A percentile compares a stretch with the other conserved stretches of the same genome.
Evolutionary conservation across 2,797 vertebrate genomes (phyloP).

Genomic region (Paedocypris micromegethes): DNA sequence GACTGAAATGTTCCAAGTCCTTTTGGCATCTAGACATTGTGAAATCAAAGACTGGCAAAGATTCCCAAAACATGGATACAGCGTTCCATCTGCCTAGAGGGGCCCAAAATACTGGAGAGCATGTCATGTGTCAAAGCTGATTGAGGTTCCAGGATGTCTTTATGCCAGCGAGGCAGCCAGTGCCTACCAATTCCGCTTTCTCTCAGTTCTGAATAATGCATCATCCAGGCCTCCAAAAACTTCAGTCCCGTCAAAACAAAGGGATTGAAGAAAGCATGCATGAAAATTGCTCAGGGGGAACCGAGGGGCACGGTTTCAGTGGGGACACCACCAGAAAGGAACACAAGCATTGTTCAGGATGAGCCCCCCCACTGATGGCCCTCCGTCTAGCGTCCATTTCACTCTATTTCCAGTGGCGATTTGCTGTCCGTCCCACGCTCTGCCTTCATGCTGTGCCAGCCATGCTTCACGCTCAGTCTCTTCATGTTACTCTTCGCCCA

Average conservation of each 20-base stretch:
- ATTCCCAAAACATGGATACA: slow-evolving; percentile 6
- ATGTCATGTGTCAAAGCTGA: slow-evolving; percentile 43
- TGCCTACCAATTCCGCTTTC: slow-evolving; percentile 44
- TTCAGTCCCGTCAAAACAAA: slow-evolving; percentile 60
- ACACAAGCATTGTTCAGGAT: slow-evolving; percentile 54
- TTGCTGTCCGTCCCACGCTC: slow-evolving; percentile 22
- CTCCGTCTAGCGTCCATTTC: slow-evolving; percentile 13
- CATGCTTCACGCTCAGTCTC: slow-evolving; percentile 54
- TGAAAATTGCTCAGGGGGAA: slow-evolving; percentile 49
- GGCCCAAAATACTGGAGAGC: slow-evolving; percentile 17
- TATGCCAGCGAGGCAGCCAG: slow-evolving; percentile 46
- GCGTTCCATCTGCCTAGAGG: slow-evolving; percentile 1
- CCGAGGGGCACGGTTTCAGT: slow-evolving; percentile 57
- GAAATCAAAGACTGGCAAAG: slow-evolving; percentile 7
- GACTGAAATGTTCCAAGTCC: neutral
- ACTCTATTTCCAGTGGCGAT: slow-evolving; percentile 5
- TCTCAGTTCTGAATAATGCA: slow-evolving; percentile 36
- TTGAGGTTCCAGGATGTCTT: slow-evolving; percentile 43
- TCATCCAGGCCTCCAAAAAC: slow-evolving; percentile 30
- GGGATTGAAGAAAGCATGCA: slow-evolving; percentile 57
- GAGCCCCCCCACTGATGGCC: slow-evolving; percentile 46
- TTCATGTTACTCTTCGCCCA: slow-evolving; percentile 33
- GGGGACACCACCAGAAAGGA: slow-evolving; percentile 54
- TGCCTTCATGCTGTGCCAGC: slow-evolving; percentile 34
- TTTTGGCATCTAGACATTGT: neutral